Evolutionary conservation across 2,797 vertebrate species (phyloP), one percentile per base, ranked within the genome.

Genomic region (Tadarida brasiliensis): DNA sequence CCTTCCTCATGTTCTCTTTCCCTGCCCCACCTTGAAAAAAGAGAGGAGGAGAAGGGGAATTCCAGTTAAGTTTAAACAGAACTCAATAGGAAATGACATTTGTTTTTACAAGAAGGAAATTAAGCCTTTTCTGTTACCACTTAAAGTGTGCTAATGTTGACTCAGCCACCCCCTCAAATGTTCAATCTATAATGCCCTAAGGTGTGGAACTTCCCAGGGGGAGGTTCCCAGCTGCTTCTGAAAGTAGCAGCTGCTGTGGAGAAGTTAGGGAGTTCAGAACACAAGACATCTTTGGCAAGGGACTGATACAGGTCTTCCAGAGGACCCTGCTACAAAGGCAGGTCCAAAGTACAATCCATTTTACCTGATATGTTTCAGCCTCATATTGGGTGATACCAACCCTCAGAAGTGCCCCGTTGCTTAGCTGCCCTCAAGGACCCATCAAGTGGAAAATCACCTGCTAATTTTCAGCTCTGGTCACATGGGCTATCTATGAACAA

Each of bases 61-160:
- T 94, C 97, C 93, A 93, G 19, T 35, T 87, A 80, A 17, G 16
- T 83, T 91, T 71, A 86, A 94, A 92, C 87, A 96, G 73, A 94
- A 82, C 91, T 68, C 54, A 12, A 49, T 67, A 16, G 86, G 76
- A 81, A 78, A 82, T 95, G 59, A 39, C 83, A 56, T 92, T 94
- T 88, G 65, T 91, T 96, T 97, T 92, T 19, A 84, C 22, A 91
- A 89, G 67, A 44, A 80, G 49, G 51, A 92, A 81, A 77, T 86
- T 61, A 82, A 90, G 22, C 56, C 44, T 86, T 78, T 86, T 54
- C 30, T n/a, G 82, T 83, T 87, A 65, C 92, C 49, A 6, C 49
- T 39, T 65, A 80, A 76, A 70, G 26, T 68, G 20, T 57, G 90
- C 56, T 95, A 39, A 30, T 2, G 0, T 73, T 70, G 68, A 24